Base-by-base conservation (phyloP, 2,113 vertebrate species). In the Emydocephalus ijimae region DNA sequence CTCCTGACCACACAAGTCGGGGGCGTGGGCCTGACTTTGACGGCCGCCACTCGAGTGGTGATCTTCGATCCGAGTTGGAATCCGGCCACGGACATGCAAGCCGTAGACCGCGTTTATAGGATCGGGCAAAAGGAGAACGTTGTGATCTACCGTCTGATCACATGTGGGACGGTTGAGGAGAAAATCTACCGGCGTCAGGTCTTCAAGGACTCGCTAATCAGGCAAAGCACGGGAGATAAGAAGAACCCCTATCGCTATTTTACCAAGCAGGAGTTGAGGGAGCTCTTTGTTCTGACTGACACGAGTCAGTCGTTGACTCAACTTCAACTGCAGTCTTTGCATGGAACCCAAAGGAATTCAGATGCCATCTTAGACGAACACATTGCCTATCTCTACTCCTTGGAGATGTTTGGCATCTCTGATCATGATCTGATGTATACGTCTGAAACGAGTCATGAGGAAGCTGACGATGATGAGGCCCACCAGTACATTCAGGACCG, bases 51-150 rank as follows among this genome's bases (percentile, higher is more conserved):
- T 95, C 93, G 99, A 23, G 99, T 99, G 8, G 98, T 99, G 91
- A 99, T 99, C 96, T 99, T 99, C 57, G 99, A 99, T 88, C 99
- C 99, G 57, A 99, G 99, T 96, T 99, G 99, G 99, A 99, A 99
- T 92, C 99, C 99, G 0, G 99, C 99, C 0, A 99, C 99, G 0
- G 99, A 99, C 1, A 98, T 99, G 18, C 99, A 99, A 95, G 99
- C 99, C 1, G 99, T 99, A 1, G 99, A 99, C 96, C 95, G 99
- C 86, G 99, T 98, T 1, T 99, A 99, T 81, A 97, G 99, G 93
- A 99, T 99, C 0, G 99, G 99, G 26, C 99, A 99, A 86, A 99
- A 97, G 0, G 97, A 98, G 91, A 98, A 99, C 0, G 98, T 99
- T 0, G 96, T 99, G 7, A 98, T 99, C 94, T 99, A 99, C 90